Conservation (phyloP, 2,797 vertebrate genomes). For the Oreortyx pictus region DNA sequence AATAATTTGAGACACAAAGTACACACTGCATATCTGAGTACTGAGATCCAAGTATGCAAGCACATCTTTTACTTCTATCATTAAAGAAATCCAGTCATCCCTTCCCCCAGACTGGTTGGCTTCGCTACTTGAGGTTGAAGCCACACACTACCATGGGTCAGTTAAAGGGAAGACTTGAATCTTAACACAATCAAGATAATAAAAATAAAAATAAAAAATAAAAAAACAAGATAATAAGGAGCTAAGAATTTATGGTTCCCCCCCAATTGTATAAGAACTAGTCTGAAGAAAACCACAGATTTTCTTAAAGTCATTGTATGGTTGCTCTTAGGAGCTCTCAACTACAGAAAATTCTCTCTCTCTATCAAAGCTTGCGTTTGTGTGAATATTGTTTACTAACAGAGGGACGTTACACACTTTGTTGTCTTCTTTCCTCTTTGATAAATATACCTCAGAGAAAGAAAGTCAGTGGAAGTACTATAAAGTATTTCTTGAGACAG, state of each 20-base stretch:
- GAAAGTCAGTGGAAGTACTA: background rate
- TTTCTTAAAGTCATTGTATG: background rate
- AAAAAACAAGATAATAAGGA: background rate
- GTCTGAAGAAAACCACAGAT: background rate
- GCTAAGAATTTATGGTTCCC: background rate
- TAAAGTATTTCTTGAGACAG: background rate
- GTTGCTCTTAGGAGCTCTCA: background rate
- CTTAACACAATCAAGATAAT: background rate
- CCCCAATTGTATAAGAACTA: background rate
- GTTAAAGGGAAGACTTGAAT: background rate
- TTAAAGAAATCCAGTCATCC: background rate
- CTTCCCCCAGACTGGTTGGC: background rate
- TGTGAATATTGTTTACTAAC: background rate
- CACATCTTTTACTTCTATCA: background rate
- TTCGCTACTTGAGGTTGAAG: background rate
- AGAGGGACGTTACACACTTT: background rate
- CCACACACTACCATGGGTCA: background rate
- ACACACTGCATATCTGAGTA: background rate
- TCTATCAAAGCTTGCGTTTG: too few relatives aligned
- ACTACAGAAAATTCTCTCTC: background rate
- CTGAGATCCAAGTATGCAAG: background rate
- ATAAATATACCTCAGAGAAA: background rate
- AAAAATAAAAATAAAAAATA: background rate
- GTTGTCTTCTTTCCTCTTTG: background rate
- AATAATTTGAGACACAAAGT: background rate